Conservation (phyloP, 2,888 invertebrate genomes). For the Germaria angustata region DNA sequence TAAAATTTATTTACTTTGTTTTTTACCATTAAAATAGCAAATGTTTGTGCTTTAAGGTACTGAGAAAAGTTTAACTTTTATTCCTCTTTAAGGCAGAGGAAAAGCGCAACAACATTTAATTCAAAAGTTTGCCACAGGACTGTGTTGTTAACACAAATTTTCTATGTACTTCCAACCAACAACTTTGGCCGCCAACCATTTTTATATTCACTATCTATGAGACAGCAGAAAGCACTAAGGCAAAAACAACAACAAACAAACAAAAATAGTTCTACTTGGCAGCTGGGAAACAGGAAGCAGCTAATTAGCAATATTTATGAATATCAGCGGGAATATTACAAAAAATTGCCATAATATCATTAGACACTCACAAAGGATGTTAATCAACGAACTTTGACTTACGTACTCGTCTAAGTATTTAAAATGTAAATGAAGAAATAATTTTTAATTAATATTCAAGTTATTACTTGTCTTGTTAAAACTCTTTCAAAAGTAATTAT, state of each 20-base stretch:
- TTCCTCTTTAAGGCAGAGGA: not conserved
- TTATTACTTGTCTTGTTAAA: conserved; percentile 35
- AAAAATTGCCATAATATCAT: conserved; percentile 40
- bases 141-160: not conserved
- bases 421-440: conserved; percentile 46
- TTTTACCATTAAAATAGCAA: not conserved
- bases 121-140: not conserved
- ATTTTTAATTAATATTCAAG: conserved; percentile 61
- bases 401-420: not conserved
- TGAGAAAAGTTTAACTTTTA: not conserved
- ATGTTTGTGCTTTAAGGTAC: not conserved
- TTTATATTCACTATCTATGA: not conserved
- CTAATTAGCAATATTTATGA: conserved; percentile 57
- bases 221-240: not conserved
- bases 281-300: conserved; percentile 17
- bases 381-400: not conserved
- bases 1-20: no score
- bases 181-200: conserved; percentile 15
- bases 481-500: conserved; percentile 27
- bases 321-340: conserved; percentile 49
- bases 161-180: not conserved
- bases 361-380: not conserved
- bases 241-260: no score
- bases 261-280: not conserved
- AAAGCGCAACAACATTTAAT: not conserved